A percentile compares a stretch with the other conserved stretches of the same genome.
Evolutionary conservation across 2,113 vertebrate genomes (phyloP).

Genomic region (Micronycteris hirsuta): DNA sequence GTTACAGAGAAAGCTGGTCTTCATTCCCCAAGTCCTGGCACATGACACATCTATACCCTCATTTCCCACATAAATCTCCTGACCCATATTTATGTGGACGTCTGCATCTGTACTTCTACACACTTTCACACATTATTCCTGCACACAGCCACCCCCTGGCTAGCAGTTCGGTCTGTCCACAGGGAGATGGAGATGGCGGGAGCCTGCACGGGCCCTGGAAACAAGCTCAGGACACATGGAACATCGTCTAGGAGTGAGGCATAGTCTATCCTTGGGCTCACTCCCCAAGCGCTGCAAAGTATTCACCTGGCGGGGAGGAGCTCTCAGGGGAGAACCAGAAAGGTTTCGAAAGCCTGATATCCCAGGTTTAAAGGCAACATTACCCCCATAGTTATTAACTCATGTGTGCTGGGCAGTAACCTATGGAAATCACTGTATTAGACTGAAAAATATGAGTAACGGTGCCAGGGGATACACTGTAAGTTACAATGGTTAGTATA

Average conservation of each 20-base stretch:
- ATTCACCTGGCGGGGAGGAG: not conserved
- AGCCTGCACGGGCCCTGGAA: not conserved
- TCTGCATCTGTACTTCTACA: no score
- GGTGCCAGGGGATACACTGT: not conserved
- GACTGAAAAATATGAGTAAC: not conserved
- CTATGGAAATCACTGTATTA: not conserved
- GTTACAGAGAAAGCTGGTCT: not conserved
- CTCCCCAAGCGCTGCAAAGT: rapidly evolving
- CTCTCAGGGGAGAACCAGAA: not conserved
- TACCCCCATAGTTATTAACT: not conserved
- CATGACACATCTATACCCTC: not conserved
- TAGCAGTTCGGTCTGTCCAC: rapidly evolving
- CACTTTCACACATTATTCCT: not conserved
- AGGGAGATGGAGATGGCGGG: not conserved
- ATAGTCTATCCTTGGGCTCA: not conserved
- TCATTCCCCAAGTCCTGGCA: not conserved
- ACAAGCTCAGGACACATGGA: rapidly evolving
- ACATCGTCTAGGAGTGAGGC: not conserved
- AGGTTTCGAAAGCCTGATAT: not conserved
- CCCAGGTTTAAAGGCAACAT: not conserved
- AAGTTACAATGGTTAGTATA: not conserved
- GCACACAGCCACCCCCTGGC: not conserved
- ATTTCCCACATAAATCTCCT: not conserved
- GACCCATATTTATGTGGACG: not conserved
- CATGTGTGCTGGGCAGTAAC: not conserved